Evolutionary conservation across 2,113 vertebrate species (phyloP), one percentile per base, ranked within the genome.

Genomic region (Pundamilia nyererei): DNA sequence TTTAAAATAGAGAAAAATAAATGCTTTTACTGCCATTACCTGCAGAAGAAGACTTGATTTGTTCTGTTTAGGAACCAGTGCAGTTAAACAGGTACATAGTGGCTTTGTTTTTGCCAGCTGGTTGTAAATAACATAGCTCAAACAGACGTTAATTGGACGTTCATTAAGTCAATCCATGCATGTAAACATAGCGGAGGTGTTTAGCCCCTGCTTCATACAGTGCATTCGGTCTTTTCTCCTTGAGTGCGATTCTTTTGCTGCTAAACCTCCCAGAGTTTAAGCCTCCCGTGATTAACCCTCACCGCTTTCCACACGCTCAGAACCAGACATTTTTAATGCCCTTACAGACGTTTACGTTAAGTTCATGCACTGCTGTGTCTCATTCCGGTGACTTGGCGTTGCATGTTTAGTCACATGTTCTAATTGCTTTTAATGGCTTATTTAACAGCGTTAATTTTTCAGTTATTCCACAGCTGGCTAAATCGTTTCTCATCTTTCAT

Each of bases 91-190:
- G 24, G 51, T 38, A 51, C 80, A 65, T 24, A 3, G 72, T 56
- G 60, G 55, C 85, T 75, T 88, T 84, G 58, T 88, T 82, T 85
- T 82, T 87, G 80, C 58, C 65, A 70, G 84, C 77, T 84, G 68
- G 12, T 75, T 60, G 77, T 85, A 81, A 90, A 88, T 26, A 91
- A 47, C 47, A 77, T 12, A 51, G 80, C 79, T 87, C 85, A 86
- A 84, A 82, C 85, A 68, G 84, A 51, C 68, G 47, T 84, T 87
- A 88, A 92, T 83, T 89, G 81, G 86, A 82, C 68, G 15, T 86
- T 82, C 81, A 87, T 89, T 85, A 83, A 82, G 82, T 85, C 79
- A 77, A 85, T 60, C 26, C 77, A 68, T 86, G 83, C 83, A 49
- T 88, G 84, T 85, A 83, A 90, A 84, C 85, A 85, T 24, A 83